A percentile compares a stretch with the other conserved stretches of the same genome.
Evolutionary conservation across 2,797 vertebrate genomes (phyloP).

Genomic region (Psittacula derbiana): DNA sequence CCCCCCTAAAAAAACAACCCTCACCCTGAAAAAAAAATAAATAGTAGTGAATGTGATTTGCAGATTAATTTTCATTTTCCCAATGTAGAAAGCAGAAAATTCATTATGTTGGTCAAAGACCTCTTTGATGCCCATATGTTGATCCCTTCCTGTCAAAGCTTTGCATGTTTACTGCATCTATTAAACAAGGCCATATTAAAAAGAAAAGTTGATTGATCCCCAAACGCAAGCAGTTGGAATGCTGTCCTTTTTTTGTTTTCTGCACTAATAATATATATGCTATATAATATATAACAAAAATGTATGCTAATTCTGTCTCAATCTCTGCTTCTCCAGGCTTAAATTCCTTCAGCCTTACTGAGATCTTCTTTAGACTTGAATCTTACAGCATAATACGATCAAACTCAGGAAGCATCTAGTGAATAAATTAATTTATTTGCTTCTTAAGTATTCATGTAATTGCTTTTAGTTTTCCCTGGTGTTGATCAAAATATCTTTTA

Average conservation of each 20-base stretch:
- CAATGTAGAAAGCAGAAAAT: background rate
- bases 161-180: background rate
- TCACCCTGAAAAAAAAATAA: background rate
- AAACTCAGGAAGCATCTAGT: background rate
- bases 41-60: background rate
- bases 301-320: background rate
- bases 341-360: background rate
- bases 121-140: background rate
- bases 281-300: background rate
- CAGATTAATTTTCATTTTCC: background rate
- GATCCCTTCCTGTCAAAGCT: background rate
- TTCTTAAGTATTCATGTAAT: background rate
- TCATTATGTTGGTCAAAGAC: background rate
- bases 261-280: background rate
- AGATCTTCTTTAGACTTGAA: background rate
- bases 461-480: background rate
- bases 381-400: background rate
- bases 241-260: background rate
- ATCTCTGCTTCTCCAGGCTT: background rate
- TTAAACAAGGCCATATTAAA: background rate
- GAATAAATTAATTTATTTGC: background rate
- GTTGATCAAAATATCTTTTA: background rate
- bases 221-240: background rate
- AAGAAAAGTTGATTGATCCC: background rate
- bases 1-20: accelerated